Percentiles rank a stretch among this genome's conserved stretches.
Evolutionary conservation across 2,113 vertebrate species (phyloP).

Genomic region (Daboia siamensis): DNA sequence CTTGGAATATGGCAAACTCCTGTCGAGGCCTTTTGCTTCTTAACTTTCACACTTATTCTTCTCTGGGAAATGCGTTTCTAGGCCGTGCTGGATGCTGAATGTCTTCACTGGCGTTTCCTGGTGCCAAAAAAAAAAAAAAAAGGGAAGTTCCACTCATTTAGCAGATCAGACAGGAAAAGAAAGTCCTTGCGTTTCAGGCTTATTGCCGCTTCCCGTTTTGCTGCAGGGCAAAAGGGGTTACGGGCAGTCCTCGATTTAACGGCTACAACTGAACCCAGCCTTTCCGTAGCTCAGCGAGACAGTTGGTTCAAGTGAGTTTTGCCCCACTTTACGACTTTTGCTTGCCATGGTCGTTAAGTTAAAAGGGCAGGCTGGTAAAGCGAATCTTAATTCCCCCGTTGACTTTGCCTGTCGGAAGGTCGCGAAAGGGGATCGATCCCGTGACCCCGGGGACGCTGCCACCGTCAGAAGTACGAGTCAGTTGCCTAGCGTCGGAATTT

Average conservation of each 20-base stretch:
- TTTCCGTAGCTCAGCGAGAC: no score
- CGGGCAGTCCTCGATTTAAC: no score
- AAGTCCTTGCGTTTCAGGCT: not conserved
- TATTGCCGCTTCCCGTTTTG: not conserved
- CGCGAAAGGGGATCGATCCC: no score
- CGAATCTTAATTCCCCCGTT: no score
- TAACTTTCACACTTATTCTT: slow-evolving; percentile 5
- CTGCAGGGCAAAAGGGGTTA: not conserved
- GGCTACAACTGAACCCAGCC: no score
- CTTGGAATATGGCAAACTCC: not conserved
- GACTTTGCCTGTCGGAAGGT: no score
- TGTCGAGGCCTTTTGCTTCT: not conserved
- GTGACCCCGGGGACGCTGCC: no score
- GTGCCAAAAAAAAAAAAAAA: slow-evolving; percentile 13
- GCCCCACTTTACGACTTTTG: rapidly evolving
- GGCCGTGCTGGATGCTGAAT: slow-evolving; percentile 14
- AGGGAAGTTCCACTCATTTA: slow-evolving; percentile 52
- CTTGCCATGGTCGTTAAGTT: no score
- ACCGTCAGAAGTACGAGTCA: no score
- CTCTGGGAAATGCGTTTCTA: slow-evolving; percentile 17
- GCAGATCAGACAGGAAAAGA: slow-evolving; percentile 19
- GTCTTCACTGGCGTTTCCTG: not conserved
- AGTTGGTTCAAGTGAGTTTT: no score
- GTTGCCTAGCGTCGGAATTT: no score
- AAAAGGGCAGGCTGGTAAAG: no score